phyloP scores from a whole-genome alignment of 1,140 invertebrate species.

The Scaptomyza hsui region DNA sequence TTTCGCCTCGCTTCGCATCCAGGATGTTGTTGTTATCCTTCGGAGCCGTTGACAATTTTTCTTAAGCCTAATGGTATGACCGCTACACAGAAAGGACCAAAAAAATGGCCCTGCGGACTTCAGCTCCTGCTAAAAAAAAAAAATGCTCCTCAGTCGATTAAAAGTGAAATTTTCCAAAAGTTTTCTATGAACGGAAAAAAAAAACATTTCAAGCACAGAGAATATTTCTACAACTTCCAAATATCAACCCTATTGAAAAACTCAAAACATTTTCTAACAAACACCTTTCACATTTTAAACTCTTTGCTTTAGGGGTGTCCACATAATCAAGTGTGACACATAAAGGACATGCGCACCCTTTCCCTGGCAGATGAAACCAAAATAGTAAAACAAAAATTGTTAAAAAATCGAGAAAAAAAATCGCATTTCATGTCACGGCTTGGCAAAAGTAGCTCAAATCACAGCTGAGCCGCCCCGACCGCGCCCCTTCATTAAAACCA shows the following conservation, averaged over 20 bases:
- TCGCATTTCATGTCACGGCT: conserved; percentile 68
- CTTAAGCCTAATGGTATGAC: conserved; percentile 38
- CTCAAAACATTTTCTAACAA: conserved; percentile 45
- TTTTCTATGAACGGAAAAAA: too few species aligned
- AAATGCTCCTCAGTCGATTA: conserved; percentile 16
- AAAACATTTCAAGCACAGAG: too few species aligned
- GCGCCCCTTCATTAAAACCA: conserved; percentile 65
- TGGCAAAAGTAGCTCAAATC: conserved; percentile 64
- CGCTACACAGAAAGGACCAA: neutral
- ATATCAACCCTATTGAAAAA: conserved; percentile 38
- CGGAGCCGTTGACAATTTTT: conserved; percentile 46
- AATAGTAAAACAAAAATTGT: conserved; percentile 44
- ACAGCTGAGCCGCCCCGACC: conserved; percentile 48
- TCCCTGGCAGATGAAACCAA: conserved; percentile 20
- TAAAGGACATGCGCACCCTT: conserved; percentile 56
- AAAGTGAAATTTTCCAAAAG: neutral
- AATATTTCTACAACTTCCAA: too few species aligned
- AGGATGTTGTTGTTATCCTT: conserved; percentile 43
- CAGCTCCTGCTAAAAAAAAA: neutral
- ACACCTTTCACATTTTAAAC: conserved; percentile 45
- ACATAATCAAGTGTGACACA: conserved; percentile 77
- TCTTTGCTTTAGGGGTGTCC: conserved; percentile 48
- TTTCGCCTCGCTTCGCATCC: conserved; percentile 50
- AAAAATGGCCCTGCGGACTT: conserved; percentile 6
- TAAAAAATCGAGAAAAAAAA: conserved; percentile 46